Percentiles rank a stretch among this genome's conserved stretches.
phyloP scores from a whole-genome alignment of 2,888 invertebrate genomes.

The Leptinotarsa haldemani region DNA sequence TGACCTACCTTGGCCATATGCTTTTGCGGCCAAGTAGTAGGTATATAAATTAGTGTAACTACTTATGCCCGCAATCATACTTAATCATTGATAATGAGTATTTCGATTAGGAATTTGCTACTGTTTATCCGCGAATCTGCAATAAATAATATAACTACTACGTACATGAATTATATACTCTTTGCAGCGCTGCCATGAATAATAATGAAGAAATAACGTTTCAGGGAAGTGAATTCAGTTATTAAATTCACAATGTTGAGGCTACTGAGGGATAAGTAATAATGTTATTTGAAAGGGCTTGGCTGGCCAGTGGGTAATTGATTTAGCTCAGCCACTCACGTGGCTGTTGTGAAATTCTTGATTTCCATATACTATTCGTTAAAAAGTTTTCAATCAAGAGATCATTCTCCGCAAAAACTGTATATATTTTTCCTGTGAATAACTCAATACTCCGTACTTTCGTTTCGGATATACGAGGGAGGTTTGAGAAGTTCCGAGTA shows the following conservation, averaged over 20 bases:
- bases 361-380: too few relatives aligned
- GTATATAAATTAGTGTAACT: constrained; percentile 35
- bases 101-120: constrained; percentile 45
- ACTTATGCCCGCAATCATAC: constrained; percentile 46
- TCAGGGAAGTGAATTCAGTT: constrained; percentile 42
- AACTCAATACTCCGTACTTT: too few relatives aligned
- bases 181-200: constrained; percentile 39
- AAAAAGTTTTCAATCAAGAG: too few relatives aligned
- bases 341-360: background rate
- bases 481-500: too few relatives aligned
- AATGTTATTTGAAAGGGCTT: constrained; percentile 13
- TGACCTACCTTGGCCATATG: constrained; percentile 28
- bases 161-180: constrained; percentile 43
- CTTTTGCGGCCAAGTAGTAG: constrained; percentile 22
- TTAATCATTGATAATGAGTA: constrained; percentile 48
- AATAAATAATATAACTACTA: constrained; percentile 39
- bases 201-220: constrained; percentile 42
- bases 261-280: constrained; percentile 9
- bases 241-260: constrained; percentile 30
- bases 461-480: too few relatives aligned
- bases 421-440: too few relatives aligned
- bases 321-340: background rate
- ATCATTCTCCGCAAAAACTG: too few relatives aligned
- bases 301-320: background rate
- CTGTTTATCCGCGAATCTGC: constrained; percentile 45